Conservation (phyloP, 2,888 invertebrate species). For the Drosophila hamatofila region DNA sequence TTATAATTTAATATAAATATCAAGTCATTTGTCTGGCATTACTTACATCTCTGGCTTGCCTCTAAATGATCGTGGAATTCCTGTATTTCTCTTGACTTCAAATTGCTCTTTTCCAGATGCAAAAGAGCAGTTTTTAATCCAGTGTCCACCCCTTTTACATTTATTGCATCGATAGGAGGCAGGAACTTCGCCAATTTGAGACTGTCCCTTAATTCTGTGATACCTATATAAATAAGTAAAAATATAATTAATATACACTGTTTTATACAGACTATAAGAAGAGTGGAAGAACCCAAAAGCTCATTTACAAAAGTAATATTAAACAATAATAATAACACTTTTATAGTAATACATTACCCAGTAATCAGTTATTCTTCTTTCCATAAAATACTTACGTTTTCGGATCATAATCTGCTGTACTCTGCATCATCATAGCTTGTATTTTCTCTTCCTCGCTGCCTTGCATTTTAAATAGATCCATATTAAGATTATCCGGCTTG, state of each 20-base stretch:
- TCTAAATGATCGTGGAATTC: conserved; percentile 97
- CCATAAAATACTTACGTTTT: conserved; percentile 90
- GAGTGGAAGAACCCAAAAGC: no score
- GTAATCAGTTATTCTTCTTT: background rate
- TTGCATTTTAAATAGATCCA: conserved; percentile 95
- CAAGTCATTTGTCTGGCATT: conserved; percentile 1
- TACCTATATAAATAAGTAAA: conserved; percentile 88
- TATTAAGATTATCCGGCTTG: conserved; percentile 87
- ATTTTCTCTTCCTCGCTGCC: conserved; percentile 99
- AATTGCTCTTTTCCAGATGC: conserved; percentile 86
- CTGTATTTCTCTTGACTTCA: conserved; percentile 97
- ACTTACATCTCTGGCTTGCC: conserved; percentile 92
- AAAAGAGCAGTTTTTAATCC: conserved; percentile 97
- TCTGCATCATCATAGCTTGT: conserved; percentile 98
- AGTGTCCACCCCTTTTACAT: conserved; percentile 98
- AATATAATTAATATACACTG: background rate
- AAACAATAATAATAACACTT: background rate
- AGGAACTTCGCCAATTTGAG: conserved; percentile 95
- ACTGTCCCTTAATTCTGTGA: conserved; percentile 94
- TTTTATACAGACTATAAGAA: background rate
- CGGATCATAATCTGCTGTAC: conserved; percentile 98
- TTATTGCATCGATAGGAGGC: conserved; percentile 97
- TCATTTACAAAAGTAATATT: no score
- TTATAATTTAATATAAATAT: no score
- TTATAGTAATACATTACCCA: no score